Percentiles rank a stretch among this genome's conserved stretches.
These are phyloP conservation scores for Lacanobia wlatinum DNA, from an alignment of 2,888 invertebrate genomes.

Conservation along the genomic window DNA sequence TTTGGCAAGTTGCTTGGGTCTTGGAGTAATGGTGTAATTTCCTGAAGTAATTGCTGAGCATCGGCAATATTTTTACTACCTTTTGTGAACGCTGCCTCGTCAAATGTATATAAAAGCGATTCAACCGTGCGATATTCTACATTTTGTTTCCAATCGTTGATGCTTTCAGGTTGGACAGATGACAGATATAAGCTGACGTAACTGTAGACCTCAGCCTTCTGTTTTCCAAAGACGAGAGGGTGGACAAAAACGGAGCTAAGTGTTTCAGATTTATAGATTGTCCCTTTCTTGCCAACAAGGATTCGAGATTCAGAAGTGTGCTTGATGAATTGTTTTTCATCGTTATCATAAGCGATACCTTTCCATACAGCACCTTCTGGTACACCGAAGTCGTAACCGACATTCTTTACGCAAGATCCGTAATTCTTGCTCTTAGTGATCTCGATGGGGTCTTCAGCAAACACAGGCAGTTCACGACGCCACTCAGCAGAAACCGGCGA, in stretches of 20 bases:
- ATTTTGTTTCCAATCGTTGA: constrained; percentile 81
- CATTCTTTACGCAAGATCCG: constrained; percentile 91
- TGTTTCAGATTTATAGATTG: constrained; percentile 70
- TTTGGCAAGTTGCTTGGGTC: constrained; percentile 90
- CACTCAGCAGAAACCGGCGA: constrained; percentile 90
- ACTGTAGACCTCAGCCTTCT: constrained; percentile 92
- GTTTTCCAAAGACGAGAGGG: constrained; percentile 90
- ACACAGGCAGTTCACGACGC: constrained; percentile 87
- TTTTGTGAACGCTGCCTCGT: neutral
- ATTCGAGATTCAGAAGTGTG: neutral
- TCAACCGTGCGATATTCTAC: constrained; percentile 83
- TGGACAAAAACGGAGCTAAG: constrained; percentile 91
- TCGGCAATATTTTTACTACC: constrained; percentile 82
- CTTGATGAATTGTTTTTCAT: constrained; percentile 80
- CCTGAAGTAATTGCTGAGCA: constrained; percentile 84
- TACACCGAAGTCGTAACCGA: constrained; percentile 92
- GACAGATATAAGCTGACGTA: constrained; percentile 89
- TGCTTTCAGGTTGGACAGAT: constrained; percentile 83
- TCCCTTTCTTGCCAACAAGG: neutral
- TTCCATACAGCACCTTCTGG: constrained; percentile 88
- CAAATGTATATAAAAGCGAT: constrained; percentile 84
- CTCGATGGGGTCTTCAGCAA: constrained; percentile 90
- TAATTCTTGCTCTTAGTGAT: constrained; percentile 92
- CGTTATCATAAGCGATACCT: constrained; percentile 82
- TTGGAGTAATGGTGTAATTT: constrained; percentile 91